Base-by-base conservation (phyloP, 2,888 invertebrate genomes). In the Acanthosepion pharaonis region DNA sequence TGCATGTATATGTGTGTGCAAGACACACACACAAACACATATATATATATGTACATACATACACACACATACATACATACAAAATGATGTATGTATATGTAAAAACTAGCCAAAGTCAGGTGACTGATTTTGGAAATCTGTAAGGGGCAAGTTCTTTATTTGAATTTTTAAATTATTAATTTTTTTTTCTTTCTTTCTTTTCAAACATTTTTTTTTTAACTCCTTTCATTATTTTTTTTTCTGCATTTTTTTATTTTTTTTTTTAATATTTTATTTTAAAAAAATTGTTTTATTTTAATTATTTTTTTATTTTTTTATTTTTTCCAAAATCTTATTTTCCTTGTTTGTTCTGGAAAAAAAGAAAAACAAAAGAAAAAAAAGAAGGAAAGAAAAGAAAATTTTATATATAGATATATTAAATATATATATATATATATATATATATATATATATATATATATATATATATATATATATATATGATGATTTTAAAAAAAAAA, bases 331-430 rank as follows among this genome's bases (percentile, higher is more conserved):
- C n/a, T 93, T 18, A 5, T 51, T 93, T 78, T 78, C 78, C 33
- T 78, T n/a, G 78, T 78, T 78, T 78, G 78, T 78, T 78, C 78
- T 78, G 78, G n/a, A 78, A 78, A 33, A 78, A n/a, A 78, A 78
- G 33, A 5, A 78, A 11, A 33, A n/a, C 15, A 15, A n/a, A 15
- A 11, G 33, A 78, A 78, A 78, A 78, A n/a, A 78, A n/a, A 78
- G n/a, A 33, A 78, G 18, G n/a, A n/a, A 78, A 78, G 78, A n/a
- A 78, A 78, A 78, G 78, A 78, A 78, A 78, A 78, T 78, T 53
- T 25, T 64, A 78, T 78, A n/a, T 78, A 78, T 9, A n/a, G 9
- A 78, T n/a, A 78, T 78, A n/a, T 78, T n/a, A n/a, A n/a, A 78
- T n/a, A n/a, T n/a, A 78, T n/a, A n/a, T 78, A 78, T 78, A n/a